Evolutionary conservation across 2,888 invertebrate species (phyloP).

Genomic region (Leptinotarsa peninsularis): DNA sequence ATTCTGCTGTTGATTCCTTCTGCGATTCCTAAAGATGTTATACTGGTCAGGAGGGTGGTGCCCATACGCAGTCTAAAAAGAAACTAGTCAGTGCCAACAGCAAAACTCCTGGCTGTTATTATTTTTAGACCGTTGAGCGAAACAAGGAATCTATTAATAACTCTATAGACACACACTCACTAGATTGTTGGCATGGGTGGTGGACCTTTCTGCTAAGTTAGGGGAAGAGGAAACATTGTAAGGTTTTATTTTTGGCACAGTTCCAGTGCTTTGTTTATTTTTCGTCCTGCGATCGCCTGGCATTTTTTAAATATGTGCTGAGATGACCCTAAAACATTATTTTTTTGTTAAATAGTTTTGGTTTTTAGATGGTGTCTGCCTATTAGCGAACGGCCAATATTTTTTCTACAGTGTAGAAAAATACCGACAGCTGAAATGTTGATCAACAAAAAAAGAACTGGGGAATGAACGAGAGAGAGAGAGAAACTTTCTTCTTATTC

Average conservation of each 20-base stretch:
- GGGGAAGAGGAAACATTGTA: conserved; percentile 52
- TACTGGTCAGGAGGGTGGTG: conserved; percentile 51
- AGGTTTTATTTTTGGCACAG: conserved; percentile 73
- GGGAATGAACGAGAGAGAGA: too few relatives aligned
- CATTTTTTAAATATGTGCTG: conserved; percentile 50
- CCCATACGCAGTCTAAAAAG: conserved; percentile 56
- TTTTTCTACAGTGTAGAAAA: too few relatives aligned
- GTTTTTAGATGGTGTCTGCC: too few relatives aligned
- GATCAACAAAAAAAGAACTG: too few relatives aligned
- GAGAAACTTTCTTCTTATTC: too few relatives aligned
- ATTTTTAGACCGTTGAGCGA: conserved; percentile 46
- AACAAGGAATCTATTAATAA: conserved; percentile 33
- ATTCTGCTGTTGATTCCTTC: conserved; percentile 51
- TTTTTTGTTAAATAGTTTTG: neutral
- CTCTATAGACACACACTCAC: conserved; percentile 52
- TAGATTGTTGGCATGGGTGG: conserved; percentile 60
- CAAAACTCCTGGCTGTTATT: conserved; percentile 33
- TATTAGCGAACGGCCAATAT: too few relatives aligned
- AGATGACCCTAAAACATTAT: neutral
- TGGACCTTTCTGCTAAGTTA: conserved; percentile 51
- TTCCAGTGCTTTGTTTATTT: conserved; percentile 70
- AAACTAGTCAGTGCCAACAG: conserved; percentile 31
- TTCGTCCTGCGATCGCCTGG: conserved; percentile 61
- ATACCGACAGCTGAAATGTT: too few relatives aligned
- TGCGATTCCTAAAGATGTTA: conserved; percentile 55